Evolutionary conservation across 2,797 vertebrate species (phyloP), one percentile per base, ranked within the genome.

Genomic region (Chelonia mydas): DNA sequence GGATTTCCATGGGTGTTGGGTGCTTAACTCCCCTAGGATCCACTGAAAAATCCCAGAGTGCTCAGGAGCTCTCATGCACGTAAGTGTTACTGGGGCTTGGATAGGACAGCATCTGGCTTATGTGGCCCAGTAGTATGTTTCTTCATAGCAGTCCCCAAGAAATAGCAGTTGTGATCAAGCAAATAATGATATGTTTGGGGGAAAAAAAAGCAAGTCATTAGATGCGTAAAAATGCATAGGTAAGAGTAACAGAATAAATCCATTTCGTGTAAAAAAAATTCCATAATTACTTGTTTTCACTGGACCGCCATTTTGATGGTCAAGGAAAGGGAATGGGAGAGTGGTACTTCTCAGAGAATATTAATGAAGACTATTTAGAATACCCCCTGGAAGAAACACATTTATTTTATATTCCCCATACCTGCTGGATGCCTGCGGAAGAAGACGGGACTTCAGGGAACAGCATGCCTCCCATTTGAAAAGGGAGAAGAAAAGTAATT

Each of bases 181-280:
- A 25, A 90, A 74, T 95, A 96, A 88, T 90, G 88, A 94, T 33
- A 87, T 27, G 96, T 72, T 87, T 96, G 41, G 82, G 45, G 41
- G 5, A 68, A 96, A 68, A 96, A 96, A 79, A 82, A 54, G 10
- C 68, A 83, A 89, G 93, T 85, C 83, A 93, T 92, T 95, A 94
- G 94, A 94, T 96, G 92, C 19, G 13, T 89, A 81, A 33, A 95
- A 95, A 93, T 90, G 57, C 93, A 91, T 47, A 85, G 72, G 45
- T 94, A 92, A 94, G 90, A 55, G 74, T 93, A 96, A 92, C 86
- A 94, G 81, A 33, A 96, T 95, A 88, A 96, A 83, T 93, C 78
- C 84, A 88, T 93, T 89, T 90, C 17, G 47, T 78, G 87, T 50
- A 81, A 86, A 79, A 79, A 41, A 41, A 86, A 95, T 53, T 89